Percentiles rank a stretch among this genome's conserved stretches.
Evolutionary conservation across 2,113 vertebrate species (phyloP).

Genomic region (Todiramphus saurophagus): DNA sequence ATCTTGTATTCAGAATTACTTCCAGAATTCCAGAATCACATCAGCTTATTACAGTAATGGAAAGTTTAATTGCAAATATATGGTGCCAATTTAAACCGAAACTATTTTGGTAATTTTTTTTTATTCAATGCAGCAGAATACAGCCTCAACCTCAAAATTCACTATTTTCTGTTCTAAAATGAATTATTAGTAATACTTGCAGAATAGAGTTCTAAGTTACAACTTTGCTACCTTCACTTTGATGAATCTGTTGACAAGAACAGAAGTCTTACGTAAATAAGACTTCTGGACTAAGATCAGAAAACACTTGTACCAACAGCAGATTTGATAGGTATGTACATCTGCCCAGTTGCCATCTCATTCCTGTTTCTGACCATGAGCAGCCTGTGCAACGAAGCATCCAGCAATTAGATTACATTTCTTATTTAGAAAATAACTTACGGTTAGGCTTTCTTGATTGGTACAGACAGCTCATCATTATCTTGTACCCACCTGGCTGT

Average conservation of each 20-base stretch:
- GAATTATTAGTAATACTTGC: not conserved
- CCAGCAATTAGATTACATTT: not conserved
- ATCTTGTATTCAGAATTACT: not conserved
- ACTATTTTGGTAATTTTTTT: not conserved
- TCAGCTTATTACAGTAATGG: not conserved
- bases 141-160: fast-evolving
- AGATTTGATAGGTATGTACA: not conserved
- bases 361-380: not conserved
- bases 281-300: not conserved
- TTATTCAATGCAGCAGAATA: not conserved
- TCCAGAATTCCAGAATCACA: not conserved
- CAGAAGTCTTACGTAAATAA: not conserved
- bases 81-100: not conserved
- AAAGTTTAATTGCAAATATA: not conserved
- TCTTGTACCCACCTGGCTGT: not conserved
- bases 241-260: not conserved
- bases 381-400: not conserved
- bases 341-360: not conserved
- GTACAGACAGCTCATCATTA: fast-evolving
- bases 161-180: not conserved
- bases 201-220: not conserved
- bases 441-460: not conserved
- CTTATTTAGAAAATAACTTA: not conserved
- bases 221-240: not conserved
- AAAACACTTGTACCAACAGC: not conserved